Evolutionary conservation across 2,888 invertebrate genomes (phyloP).

Genomic region (Lochmaea crataegi): DNA sequence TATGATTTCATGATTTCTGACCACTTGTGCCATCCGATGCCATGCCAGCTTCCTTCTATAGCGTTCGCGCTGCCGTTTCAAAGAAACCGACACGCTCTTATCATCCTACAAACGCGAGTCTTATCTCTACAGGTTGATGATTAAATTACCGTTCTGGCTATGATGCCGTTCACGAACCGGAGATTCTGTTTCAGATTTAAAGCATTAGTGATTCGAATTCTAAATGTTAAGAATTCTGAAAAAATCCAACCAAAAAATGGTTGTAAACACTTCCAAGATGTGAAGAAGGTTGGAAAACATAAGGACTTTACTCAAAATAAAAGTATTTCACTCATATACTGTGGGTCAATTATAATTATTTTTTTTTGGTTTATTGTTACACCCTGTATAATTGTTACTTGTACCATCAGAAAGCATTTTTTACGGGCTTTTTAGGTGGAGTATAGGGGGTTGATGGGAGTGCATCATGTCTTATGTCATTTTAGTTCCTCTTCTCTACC

Average conservation of each 20-base stretch:
- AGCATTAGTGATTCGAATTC: not conserved
- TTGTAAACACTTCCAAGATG: no score
- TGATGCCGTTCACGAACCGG: not conserved
- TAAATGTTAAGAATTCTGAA: not conserved
- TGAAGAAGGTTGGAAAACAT: no score
- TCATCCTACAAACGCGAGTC: slow-evolving; percentile 20
- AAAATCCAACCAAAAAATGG: not conserved
- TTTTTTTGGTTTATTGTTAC: no score
- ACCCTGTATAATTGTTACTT: no score
- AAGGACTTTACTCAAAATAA: no score
- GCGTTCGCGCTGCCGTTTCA: slow-evolving; percentile 23
- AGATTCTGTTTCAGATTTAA: not conserved
- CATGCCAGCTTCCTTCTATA: slow-evolving; percentile 51
- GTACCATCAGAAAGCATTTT: no score
- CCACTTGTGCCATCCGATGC: slow-evolving; percentile 33
- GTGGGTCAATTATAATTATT: no score
- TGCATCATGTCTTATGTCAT: no score
- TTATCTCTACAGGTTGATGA: slow-evolving; percentile 21
- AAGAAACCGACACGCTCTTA: slow-evolving; percentile 20
- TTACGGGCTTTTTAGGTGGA: no score
- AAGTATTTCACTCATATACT: no score
- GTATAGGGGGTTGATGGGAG: no score
- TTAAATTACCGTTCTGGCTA: slow-evolving; percentile 17
- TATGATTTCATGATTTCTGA: slow-evolving; percentile 56
- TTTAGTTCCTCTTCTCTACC: no score